Evolutionary conservation across 2,113 vertebrate species (phyloP).

Genomic region (Anser cygnoides): DNA sequence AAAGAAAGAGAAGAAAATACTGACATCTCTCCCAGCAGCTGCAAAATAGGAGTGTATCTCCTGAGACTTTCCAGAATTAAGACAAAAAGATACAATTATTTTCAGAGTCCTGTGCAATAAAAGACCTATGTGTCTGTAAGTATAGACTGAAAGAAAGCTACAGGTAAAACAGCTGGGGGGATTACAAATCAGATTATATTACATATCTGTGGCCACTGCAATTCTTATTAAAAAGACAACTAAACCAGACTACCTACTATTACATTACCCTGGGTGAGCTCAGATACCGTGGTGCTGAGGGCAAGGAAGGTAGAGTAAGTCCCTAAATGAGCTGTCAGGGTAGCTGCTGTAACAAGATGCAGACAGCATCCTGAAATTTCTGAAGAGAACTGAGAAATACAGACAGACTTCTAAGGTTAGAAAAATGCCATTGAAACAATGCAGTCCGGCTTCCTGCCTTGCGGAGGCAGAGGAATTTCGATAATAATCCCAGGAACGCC

Average conservation of each 20-base stretch:
- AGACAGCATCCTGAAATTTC: background rate
- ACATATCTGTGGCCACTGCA: background rate
- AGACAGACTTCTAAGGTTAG: background rate
- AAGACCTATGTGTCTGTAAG: background rate
- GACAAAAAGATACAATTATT: background rate
- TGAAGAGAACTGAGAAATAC: background rate
- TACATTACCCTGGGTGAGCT: background rate
- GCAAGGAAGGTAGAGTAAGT: background rate
- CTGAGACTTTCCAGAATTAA: background rate
- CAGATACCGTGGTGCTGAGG: background rate
- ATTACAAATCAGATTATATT: background rate
- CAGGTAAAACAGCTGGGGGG: background rate
- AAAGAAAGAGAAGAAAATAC: background rate
- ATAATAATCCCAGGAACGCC: slow-evolving; percentile 56
- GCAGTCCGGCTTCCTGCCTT: slow-evolving; percentile 33
- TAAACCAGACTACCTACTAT: background rate
- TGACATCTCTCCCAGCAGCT: background rate
- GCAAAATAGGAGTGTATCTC: background rate
- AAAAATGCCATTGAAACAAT: slow-evolving; percentile 15
- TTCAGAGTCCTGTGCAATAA: background rate
- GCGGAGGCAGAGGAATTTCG: slow-evolving; percentile 16
- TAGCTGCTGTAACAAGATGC: background rate
- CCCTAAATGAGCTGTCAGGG: background rate
- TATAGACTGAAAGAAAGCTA: background rate
- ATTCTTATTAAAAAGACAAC: background rate